Percentiles rank a stretch among this genome's conserved stretches.
phyloP scores from a whole-genome alignment of 1,140 invertebrate species.

The Alviniconcha marisindica region DNA sequence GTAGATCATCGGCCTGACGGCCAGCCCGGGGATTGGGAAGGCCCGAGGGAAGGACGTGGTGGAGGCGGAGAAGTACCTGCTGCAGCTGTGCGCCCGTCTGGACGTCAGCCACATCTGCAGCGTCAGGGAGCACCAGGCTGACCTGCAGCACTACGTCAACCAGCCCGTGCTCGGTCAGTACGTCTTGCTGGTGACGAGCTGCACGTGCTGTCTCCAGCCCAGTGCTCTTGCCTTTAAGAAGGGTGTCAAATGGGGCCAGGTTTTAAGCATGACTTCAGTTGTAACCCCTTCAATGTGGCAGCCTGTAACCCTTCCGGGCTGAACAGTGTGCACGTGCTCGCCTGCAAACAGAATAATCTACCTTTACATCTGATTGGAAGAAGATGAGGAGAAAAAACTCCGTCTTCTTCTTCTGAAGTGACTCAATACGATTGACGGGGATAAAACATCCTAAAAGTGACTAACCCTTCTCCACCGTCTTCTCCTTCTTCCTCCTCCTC shows the following conservation, averaged over 20 bases:
- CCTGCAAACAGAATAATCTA: too few relatives aligned
- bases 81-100: constrained; percentile 66
- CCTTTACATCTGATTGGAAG: too few relatives aligned
- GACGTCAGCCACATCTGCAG: constrained; percentile 62
- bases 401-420: too few relatives aligned
- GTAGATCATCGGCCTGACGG: constrained; percentile 75
- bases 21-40: constrained; percentile 73
- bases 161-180: neutral
- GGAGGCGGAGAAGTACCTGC: constrained; percentile 61
- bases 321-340: neutral
- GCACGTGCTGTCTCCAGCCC: too few relatives aligned
- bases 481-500: neutral
- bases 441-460: too few relatives aligned
- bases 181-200: too few relatives aligned
- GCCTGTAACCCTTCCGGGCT: neutral
- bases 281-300: neutral
- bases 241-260: too few relatives aligned
- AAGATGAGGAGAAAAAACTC: too few relatives aligned
- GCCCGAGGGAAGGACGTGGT: constrained; percentile 48
- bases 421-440: too few relatives aligned
- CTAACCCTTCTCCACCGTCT: neutral
- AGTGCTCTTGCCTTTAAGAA: neutral
- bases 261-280: neutral
- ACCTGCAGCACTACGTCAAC: constrained; percentile 50
- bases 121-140: constrained; percentile 44